A percentile compares a stretch with the other conserved stretches of the same genome.
Conservation (phyloP, 2,113 vertebrate genomes). For the Corythaixoides concolor region DNA sequence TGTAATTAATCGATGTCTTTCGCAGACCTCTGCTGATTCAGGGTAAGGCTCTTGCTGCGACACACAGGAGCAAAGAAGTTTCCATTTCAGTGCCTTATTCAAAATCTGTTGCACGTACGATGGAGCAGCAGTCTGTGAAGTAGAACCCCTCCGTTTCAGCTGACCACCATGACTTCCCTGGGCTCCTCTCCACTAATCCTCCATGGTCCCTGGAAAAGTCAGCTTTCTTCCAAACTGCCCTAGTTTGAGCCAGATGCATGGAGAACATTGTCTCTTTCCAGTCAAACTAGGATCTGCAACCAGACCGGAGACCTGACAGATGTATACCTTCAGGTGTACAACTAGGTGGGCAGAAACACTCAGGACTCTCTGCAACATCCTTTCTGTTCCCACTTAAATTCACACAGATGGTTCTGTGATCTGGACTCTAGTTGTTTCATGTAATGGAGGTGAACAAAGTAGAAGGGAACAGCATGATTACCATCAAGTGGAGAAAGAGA, state of each 20-base stretch:
- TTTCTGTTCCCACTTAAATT: background rate
- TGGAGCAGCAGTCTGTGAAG: background rate
- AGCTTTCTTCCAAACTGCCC: background rate
- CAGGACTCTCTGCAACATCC: background rate
- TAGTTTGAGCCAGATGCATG: background rate
- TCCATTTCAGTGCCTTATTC: background rate
- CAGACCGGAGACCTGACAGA: background rate
- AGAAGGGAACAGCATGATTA: background rate
- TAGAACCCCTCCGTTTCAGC: background rate
- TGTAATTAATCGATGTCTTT: background rate
- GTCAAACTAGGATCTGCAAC: background rate
- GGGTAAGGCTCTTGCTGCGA: background rate
- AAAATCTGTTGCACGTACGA: accelerated
- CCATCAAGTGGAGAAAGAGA: background rate
- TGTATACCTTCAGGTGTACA: background rate
- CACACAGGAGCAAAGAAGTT: background rate
- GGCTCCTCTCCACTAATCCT: background rate
- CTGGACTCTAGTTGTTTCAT: background rate
- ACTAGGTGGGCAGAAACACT: background rate
- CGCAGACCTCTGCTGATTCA: background rate
- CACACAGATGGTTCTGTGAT: background rate
- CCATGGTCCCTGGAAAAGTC: background rate
- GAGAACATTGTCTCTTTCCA: background rate
- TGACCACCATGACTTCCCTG: background rate
- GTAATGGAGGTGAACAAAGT: background rate